These are phyloP conservation scores for Trilocha varians DNA, from an alignment of 2,888 invertebrate genomes.

Conservation along the genomic window DNA sequence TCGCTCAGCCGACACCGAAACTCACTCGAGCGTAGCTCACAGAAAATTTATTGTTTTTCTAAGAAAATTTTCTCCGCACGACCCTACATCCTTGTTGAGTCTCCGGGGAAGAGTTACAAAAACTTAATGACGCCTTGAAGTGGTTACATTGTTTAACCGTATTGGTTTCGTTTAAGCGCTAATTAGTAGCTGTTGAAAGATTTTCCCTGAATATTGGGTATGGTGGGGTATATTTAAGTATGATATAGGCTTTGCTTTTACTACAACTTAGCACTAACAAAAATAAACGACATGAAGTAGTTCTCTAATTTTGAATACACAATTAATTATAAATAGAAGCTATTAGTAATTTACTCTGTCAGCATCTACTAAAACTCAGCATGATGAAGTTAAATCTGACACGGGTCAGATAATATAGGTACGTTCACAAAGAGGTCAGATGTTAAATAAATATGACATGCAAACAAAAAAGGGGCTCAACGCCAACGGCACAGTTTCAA, in stretches of 20 bases:
- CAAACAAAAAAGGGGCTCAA: slow-evolving; percentile 30
- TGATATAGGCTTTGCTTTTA: too few relatives aligned
- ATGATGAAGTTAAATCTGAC: background rate
- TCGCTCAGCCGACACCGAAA: slow-evolving; percentile 70
- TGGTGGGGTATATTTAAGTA: background rate
- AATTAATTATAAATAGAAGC: too few relatives aligned
- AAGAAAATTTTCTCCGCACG: slow-evolving; percentile 66
- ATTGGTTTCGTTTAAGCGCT: slow-evolving; percentile 17
- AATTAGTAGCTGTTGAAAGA: background rate
- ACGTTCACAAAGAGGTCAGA: background rate
- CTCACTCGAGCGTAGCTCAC: slow-evolving; percentile 70
- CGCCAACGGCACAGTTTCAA: slow-evolving; percentile 36
- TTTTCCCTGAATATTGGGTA: background rate
- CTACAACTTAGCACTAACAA: too few relatives aligned
- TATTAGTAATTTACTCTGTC: background rate
- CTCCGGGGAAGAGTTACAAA: slow-evolving; percentile 46
- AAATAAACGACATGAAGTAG: too few relatives aligned
- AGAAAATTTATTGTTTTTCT: slow-evolving; percentile 73
- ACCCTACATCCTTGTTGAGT: slow-evolving; percentile 45
- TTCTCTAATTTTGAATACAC: too few relatives aligned
- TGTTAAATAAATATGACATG: slow-evolving; percentile 14
- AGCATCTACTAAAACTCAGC: background rate
- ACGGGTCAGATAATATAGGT: background rate
- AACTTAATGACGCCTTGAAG: slow-evolving; percentile 48
- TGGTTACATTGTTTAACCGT: slow-evolving; percentile 31